Base-by-base conservation (phyloP, 2,113 vertebrate genomes). In the Pseudorhombus dupliciocellatus region DNA sequence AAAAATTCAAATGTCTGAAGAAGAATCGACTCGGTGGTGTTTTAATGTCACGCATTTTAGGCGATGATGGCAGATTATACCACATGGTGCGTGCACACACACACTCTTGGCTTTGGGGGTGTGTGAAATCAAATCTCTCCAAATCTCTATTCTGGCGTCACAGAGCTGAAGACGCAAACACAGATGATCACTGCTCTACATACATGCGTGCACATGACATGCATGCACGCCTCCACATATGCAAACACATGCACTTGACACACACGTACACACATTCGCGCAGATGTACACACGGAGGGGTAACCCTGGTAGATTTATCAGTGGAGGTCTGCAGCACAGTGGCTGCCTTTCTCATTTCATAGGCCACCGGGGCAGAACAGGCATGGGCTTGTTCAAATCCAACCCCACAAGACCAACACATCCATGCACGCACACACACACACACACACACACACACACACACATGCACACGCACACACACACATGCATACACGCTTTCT, bases 311-410 rank as follows among this genome's bases (percentile, higher is more conserved):
- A 91, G 90, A 92, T 92, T 92, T 92, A 92, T 94, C 92, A 93
- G 92, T 88, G 90, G 89, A 92, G 92, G 91, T 93, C 91, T 91
- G 91, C 89, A 94, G 91, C 94, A 94, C 94, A 94, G 93, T 94
- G 93, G 91, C 94, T 94, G 94, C 93, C 92, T 94, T 94, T 94
- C 94, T 94, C 92, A 94, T 94, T 94, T 94, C 94, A 94, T 94
- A 94, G 93, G 93, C 93, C 94, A 94, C 91, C 93, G 93, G 90
- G 93, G 93, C 93, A 94, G 93, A 94, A 94, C 94, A 94, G 93
- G 90, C 91, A 90, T 90, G 88, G 83, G 92, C 94, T 94, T 94
- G 94, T 94, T 94, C 93, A 94, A 94, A 94, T 92, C 92, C 94
- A 94, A 89, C 89, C 85, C 94, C 91, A 92, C 92, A 94, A 93